These are phyloP conservation scores for Pyrgus malvae DNA, from an alignment of 2,888 invertebrate genomes.

Conservation along the genomic window DNA sequence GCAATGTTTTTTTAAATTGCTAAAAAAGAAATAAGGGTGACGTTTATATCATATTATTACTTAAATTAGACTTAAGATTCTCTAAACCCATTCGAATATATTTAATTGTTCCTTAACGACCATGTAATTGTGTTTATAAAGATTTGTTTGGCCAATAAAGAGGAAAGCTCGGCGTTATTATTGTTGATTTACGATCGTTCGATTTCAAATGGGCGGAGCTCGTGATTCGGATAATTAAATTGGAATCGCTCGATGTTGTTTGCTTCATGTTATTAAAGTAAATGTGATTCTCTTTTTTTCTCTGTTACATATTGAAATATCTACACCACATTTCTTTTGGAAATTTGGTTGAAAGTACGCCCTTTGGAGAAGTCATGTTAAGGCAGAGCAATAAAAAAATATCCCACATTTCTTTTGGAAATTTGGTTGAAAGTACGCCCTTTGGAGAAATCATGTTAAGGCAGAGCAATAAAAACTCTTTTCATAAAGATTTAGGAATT, in stretches of 20 bases:
- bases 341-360: not conserved
- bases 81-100: constrained; percentile 25
- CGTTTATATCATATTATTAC: constrained; percentile 9
- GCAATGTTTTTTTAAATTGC: constrained; percentile 20
- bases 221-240: constrained; percentile 70
- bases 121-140: constrained; percentile 76
- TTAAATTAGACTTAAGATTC: constrained; percentile 24
- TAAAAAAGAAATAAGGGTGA: constrained; percentile 13
- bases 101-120: constrained; percentile 66
- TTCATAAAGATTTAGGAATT: no score
- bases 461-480: no score
- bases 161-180: constrained; percentile 59
- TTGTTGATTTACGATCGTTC: constrained; percentile 67
- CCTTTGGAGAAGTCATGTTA: no score
- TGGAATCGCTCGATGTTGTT: constrained; percentile 47
- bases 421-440: not conserved
- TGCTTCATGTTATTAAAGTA: constrained; percentile 21
- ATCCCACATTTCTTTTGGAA: no score
- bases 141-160: constrained; percentile 70
- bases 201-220: constrained; percentile 60
- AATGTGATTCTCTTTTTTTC: constrained; percentile 6
- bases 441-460: no score
- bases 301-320: no score
- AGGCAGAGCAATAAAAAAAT: no score
- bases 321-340: no score